These are phyloP conservation scores for Matsumyia berberina DNA, from an alignment of 2,888 invertebrate species.

Conservation along the genomic window DNA sequence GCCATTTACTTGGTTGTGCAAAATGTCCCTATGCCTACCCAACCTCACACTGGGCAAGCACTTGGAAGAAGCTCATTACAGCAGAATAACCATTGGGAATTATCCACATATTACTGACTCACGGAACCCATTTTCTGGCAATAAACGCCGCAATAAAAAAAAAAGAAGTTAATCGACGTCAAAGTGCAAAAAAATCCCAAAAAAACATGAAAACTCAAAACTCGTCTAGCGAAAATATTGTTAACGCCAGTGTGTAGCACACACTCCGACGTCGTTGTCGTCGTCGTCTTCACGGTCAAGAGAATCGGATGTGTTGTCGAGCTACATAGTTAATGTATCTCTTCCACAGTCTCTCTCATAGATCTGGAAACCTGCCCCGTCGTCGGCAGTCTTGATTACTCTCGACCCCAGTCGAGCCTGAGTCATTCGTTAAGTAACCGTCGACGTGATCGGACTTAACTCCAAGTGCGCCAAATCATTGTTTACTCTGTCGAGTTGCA, in stretches of 20 bases:
- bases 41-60: not conserved
- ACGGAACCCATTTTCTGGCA: not conserved
- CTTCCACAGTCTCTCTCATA: not conserved
- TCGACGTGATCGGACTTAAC: slow-evolving; percentile 52
- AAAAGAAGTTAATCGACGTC: not conserved
- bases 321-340: slow-evolving; percentile 1
- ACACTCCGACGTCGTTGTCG: not conserved
- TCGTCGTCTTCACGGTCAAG: slow-evolving; percentile 46
- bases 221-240: slow-evolving; percentile 26
- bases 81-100: slow-evolving; percentile 10
- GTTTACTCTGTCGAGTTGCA: not conserved
- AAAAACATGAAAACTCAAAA: slow-evolving; percentile 36
- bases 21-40: not conserved
- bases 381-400: slow-evolving; percentile 9
- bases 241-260: not conserved
- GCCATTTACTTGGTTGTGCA: not conserved
- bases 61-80: not conserved
- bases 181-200: slow-evolving; percentile 33
- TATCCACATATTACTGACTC: not conserved
- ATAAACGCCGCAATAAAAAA: not conserved
- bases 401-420: slow-evolving; percentile 22
- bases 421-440: slow-evolving; percentile 62
- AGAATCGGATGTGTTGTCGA: slow-evolving; percentile 36
- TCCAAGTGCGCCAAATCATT: not conserved
- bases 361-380: not conserved